A percentile compares a stretch with the other conserved stretches of the same genome.
phyloP scores from a whole-genome alignment of 1,140 invertebrate species.

The Pomacea maculata region DNA sequence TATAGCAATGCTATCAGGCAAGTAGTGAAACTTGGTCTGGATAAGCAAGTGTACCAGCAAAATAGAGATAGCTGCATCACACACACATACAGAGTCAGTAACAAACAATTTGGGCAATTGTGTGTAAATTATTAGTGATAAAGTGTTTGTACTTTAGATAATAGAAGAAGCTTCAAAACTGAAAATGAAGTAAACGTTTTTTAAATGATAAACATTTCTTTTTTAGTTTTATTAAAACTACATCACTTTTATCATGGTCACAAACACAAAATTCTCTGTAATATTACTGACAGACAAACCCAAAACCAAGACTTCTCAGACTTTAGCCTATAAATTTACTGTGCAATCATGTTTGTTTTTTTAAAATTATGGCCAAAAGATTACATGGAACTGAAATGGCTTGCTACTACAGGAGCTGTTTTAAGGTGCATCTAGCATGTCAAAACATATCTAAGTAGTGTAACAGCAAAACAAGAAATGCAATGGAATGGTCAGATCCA shows the following conservation, averaged over 20 bases:
- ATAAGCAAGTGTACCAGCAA: slow-evolving; percentile 93
- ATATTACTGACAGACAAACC: neutral
- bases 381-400: too few relatives aligned
- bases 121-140: too few relatives aligned
- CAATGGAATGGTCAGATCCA: neutral
- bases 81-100: neutral
- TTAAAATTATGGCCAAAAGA: too few relatives aligned
- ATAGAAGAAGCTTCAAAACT: too few relatives aligned
- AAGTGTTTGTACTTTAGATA: too few relatives aligned
- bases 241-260: neutral
- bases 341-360: too few relatives aligned
- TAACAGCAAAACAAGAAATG: neutral
- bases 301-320: neutral
- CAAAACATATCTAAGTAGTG: too few relatives aligned
- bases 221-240: neutral
- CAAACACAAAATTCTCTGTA: neutral
- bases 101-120: too few relatives aligned
- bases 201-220: too few relatives aligned
- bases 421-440: too few relatives aligned
- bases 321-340: neutral
- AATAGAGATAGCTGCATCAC: slow-evolving; percentile 74
- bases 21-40: slow-evolving; percentile 93
- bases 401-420: too few relatives aligned
- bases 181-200: too few relatives aligned
- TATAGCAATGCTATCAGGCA: slow-evolving; percentile 97